Base-by-base conservation (phyloP, 2,797 vertebrate species). In the Thripadectes ignobilis region DNA sequence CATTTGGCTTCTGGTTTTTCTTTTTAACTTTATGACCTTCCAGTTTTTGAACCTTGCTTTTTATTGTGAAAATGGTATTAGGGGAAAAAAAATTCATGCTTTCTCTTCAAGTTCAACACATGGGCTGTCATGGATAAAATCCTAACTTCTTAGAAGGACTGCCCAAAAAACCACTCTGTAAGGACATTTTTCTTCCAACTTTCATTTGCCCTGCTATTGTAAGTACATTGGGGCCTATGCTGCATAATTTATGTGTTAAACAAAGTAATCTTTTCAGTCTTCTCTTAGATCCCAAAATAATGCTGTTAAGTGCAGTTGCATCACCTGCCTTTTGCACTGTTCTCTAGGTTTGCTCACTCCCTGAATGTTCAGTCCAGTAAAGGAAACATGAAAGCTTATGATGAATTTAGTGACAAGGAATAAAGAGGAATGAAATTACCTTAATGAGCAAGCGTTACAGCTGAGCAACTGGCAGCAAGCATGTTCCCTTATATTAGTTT, bases 61-160 rank as follows among this genome's bases (percentile, higher is more conserved):
- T 63, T 90, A 17, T 89, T 94, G 59, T 78, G 39, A 49, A 92
- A 78, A 74, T 15, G 7, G 29, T 69, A 27, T 81, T 85, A 36
- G 52, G 15, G 38, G 32, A 30, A 39, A 61, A 22, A 94, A 22
- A 94, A 61, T 21, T 41, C 23, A 6, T 41, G 41, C 26, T 84
- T 91, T 77, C 68, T 72, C 16, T 86, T 92, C 67, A 81, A 15
- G 16, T 88, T 91, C 67, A 78, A 14, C 9, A 2, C 17, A 10
- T 76, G 91, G 91, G 91, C 88, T 73, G 91, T 85, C 77, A 8
- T 81, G 96, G 95, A 96, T 96, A 66, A 95, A 96, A 97, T 96
- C 93, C 94, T 41, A 49, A 68, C 92, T 96, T 95, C 96, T 84
- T 83, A 96, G 96, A 91, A 96, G 95, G 95, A 30, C 93, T 83